Evolutionary conservation across 2,113 vertebrate species (phyloP).

Genomic region (Aegotheles bennettii): DNA sequence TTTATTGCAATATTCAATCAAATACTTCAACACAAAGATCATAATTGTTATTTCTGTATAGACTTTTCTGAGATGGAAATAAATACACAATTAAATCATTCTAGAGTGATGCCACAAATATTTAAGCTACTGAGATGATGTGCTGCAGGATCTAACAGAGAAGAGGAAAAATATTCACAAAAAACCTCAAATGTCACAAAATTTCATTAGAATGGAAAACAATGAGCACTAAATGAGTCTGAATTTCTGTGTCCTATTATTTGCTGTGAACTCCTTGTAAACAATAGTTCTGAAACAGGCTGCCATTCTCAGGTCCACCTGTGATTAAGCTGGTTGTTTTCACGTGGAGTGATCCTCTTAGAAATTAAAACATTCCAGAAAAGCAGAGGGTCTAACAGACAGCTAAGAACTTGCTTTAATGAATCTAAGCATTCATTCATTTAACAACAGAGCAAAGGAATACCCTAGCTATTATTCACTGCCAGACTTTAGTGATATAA

Average conservation of each 20-base stretch:
- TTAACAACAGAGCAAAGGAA: neutral
- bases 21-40: neutral
- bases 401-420: neutral
- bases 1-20: neutral
- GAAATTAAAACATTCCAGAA: neutral
- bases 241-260: neutral
- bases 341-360: neutral
- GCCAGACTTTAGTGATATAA: neutral
- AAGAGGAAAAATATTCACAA: neutral
- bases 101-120: neutral
- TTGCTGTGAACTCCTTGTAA: neutral
- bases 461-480: neutral
- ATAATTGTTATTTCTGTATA: neutral
- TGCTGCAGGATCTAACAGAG: neutral
- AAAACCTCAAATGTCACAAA: neutral
- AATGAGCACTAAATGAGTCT: neutral
- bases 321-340: neutral
- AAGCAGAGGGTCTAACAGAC: neutral
- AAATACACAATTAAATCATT: neutral
- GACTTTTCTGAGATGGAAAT: neutral
- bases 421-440: neutral
- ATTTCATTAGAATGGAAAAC: neutral
- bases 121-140: neutral
- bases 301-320: neutral
- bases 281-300: neutral